These are phyloP conservation scores for Drosophila eugracilis DNA, from an alignment of 1,140 invertebrate species.

Conservation along the genomic window DNA sequence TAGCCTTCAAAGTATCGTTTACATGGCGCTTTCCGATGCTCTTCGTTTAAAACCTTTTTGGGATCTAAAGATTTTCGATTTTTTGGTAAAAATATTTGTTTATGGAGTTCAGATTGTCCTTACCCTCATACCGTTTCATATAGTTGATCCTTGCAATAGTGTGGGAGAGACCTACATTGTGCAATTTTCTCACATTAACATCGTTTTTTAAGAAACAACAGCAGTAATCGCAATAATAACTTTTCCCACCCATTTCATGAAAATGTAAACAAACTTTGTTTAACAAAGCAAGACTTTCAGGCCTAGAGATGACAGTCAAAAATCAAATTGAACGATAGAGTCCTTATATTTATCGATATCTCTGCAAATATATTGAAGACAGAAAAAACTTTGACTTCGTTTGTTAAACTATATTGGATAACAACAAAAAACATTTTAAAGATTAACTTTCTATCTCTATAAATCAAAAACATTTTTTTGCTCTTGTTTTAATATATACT, in stretches of 20 bases:
- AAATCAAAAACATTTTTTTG: too few species aligned
- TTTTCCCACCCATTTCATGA: constrained; percentile 71
- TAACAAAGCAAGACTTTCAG: background rate
- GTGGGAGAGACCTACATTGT: constrained; percentile 68
- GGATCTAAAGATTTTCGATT: constrained; percentile 47
- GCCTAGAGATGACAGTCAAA: constrained; percentile 25
- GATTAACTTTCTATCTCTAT: too few species aligned
- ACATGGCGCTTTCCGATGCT: constrained; percentile 61
- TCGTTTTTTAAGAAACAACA: constrained; percentile 79
- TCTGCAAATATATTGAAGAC: background rate
- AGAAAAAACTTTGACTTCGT: too few species aligned
- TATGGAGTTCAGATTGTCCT: background rate
- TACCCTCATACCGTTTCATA: constrained; percentile 65
- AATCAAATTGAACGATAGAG: background rate
- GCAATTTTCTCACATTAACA: constrained; percentile 72
- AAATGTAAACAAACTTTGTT: constrained; percentile 32
- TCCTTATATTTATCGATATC: background rate
- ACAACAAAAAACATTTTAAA: too few species aligned
- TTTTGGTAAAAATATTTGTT: background rate
- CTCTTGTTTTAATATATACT: too few species aligned
- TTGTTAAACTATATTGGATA: too few species aligned
- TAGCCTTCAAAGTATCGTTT: constrained; percentile 55
- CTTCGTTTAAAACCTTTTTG: constrained; percentile 42
- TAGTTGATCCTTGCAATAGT: constrained; percentile 62
- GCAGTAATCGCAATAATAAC: constrained; percentile 80